Percentiles rank a stretch among this genome's conserved stretches.
Conservation (phyloP, 37 sponge, comb jelly and placozoan species). For the Aphrocallistes beatrix region DNA sequence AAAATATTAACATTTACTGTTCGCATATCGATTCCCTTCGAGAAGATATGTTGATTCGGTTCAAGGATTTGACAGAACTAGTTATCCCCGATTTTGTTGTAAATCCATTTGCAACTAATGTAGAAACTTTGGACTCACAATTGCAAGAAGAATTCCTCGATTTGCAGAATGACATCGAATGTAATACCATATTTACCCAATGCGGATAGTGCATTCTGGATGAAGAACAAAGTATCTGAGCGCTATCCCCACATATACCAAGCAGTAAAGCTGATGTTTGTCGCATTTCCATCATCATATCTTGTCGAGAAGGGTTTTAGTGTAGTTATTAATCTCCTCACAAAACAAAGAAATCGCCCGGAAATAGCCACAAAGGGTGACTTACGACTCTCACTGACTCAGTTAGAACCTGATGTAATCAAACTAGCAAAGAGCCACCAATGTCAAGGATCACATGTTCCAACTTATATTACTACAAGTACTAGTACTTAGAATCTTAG, state of each 20-base stretch:
- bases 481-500: no score
- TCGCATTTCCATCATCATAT: not conserved
- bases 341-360: constrained; percentile 3
- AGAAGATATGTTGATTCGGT: constrained; percentile 13
- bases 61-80: not conserved
- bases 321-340: not conserved
- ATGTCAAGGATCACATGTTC: not conserved
- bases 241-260: not conserved
- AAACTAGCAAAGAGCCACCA: not conserved
- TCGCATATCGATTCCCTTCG: not conserved
- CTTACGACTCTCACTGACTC: not conserved
- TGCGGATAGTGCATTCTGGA: no score
- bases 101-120: not conserved
- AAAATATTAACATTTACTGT: not conserved
- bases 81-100: not conserved
- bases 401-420: not conserved
- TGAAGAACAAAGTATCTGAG: not conserved
- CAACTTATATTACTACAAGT: not conserved
- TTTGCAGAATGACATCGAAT: not conserved
- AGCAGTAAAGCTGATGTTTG: not conserved
- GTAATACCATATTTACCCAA: not conserved
- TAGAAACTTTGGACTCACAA: not conserved
- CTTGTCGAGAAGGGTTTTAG: not conserved
- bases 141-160: not conserved
- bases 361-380: not conserved